These are phyloP conservation scores for Microcaecilia unicolor DNA, from an alignment of 2,797 vertebrate species.

Conservation along the genomic window DNA sequence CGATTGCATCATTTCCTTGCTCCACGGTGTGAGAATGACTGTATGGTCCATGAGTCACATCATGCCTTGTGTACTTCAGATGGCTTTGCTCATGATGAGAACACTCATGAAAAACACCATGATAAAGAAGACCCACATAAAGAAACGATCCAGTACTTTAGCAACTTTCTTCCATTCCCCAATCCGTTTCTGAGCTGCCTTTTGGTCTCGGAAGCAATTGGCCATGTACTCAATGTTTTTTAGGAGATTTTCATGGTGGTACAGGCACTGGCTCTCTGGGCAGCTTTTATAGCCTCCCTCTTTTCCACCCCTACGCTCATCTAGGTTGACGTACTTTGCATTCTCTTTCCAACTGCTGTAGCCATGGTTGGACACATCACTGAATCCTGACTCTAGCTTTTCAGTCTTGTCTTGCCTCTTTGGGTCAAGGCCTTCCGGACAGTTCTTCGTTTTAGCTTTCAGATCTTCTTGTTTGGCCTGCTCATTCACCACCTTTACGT, in stretches of 20 bases:
- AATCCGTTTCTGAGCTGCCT: constrained; percentile 48
- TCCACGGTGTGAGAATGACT: no score
- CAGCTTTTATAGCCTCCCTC: constrained; percentile 2
- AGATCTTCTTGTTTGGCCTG: constrained; percentile 15
- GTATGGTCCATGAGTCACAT: no score
- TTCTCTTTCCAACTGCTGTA: constrained; percentile 25
- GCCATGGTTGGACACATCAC: constrained; percentile 26
- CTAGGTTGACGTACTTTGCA: constrained; percentile 14
- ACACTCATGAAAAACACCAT: constrained; percentile 83
- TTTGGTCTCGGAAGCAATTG: constrained; percentile 65
- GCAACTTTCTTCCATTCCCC: constrained; percentile 82
- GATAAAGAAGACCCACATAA: constrained; percentile 85
- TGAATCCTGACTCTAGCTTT: constrained; percentile 33
- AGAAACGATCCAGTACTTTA: constrained; percentile 84
- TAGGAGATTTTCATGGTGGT: constrained; percentile 55
- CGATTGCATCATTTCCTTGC: not conserved
- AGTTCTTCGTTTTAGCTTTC: not conserved
- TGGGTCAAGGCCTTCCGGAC: not conserved
- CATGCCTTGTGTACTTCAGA: constrained; percentile 34
- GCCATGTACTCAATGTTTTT: constrained; percentile 64
- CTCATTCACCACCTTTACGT: constrained; percentile 19
- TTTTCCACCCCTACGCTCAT: constrained; percentile 5
- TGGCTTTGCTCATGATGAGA: constrained; percentile 67
- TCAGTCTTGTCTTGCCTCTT: constrained; percentile 25
- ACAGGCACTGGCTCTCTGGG: constrained; percentile 43